Base-by-base conservation (phyloP, 92 coral and sea anemone genomes). In the Porites lobata region DNA sequence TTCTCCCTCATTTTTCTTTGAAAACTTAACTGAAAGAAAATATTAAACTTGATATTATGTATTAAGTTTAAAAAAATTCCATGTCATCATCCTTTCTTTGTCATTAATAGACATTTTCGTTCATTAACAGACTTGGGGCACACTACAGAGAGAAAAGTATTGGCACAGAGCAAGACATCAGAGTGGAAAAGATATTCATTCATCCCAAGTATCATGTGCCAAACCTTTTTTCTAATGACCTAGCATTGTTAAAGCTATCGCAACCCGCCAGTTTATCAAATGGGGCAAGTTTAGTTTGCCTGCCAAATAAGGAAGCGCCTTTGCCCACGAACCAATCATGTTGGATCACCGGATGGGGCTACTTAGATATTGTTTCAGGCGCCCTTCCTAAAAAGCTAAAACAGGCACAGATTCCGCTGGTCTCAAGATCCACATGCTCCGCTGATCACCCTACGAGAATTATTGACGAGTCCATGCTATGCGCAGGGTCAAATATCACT, bases 401-500 rank as follows among this genome's bases (percentile, higher is more conserved):
- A 18, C 91, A 94, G 83, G 94, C 90, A 9, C 94, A 78, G 24
- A 83, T 94, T 17, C 85, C 90, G 52, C 69, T 91, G 38, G 81
- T 75, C 10, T 53, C 92, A 9, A 68, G 86, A 67, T 73, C 91
- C 22, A 89, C 58, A 56, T 94, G 96, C 77, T 11, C 85, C 11
- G 86, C 88, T 9, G 57, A 82, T 38, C 89, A 84, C 67, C 85
- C 89, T 4, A 58, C 58, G 15, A 88, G 66, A 43, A 78, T 85
- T 29, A 86, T 85, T 71, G 93, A 94, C 78, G 77, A 72, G n/a
- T 94, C 96, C 18, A 91, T 94, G 96, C 70, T 91, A 18, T 94
- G 94, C 56, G 96, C 93, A 13, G 88, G 89, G 12, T 87, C 88
- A 51, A 86, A 29, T 15, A 77, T 81, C 62, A 81, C 87, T 19